Conservation (phyloP, 2,888 invertebrate genomes). For the Spicauda simplicius region DNA sequence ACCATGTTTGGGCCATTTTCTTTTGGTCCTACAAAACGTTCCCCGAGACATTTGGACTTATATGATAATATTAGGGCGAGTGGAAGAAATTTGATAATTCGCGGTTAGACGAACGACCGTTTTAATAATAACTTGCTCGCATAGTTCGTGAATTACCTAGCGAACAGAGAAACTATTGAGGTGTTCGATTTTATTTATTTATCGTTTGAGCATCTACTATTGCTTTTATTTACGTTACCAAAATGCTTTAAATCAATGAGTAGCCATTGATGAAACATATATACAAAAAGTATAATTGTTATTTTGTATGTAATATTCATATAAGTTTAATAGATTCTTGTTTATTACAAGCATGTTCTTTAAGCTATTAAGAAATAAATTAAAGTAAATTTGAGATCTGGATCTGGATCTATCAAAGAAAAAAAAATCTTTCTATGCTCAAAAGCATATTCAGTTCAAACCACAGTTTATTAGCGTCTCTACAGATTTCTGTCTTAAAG, state of each 20-base stretch:
- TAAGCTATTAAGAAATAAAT: too few species aligned
- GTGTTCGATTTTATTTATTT: slow-evolving; percentile 8
- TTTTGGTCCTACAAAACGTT: slow-evolving; percentile 57
- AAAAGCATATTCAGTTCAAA: neutral
- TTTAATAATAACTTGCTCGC: slow-evolving; percentile 79
- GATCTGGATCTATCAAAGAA: too few species aligned
- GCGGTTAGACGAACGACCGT: slow-evolving; percentile 79
- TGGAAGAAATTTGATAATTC: slow-evolving; percentile 83
- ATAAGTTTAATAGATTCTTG: too few species aligned
- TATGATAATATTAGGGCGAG: slow-evolving; percentile 81
- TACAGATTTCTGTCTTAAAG: slow-evolving; percentile 53
- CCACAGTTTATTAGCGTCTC: too few species aligned
- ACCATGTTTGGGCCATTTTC: slow-evolving; percentile 46
- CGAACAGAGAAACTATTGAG: slow-evolving; percentile 58
- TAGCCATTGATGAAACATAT: too few species aligned
- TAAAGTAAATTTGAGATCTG: too few species aligned
- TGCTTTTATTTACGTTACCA: neutral
- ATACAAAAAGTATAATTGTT: too few species aligned
- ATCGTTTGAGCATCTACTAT: neutral
- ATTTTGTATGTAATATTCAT: too few species aligned
- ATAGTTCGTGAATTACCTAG: slow-evolving; percentile 71
- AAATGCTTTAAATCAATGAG: too few species aligned
- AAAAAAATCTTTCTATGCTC: too few species aligned
- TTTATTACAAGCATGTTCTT: too few species aligned
- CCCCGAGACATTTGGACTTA: slow-evolving; percentile 81